phyloP scores from a whole-genome alignment of 2,113 vertebrate species.

The Ariopsis seemanni region DNA sequence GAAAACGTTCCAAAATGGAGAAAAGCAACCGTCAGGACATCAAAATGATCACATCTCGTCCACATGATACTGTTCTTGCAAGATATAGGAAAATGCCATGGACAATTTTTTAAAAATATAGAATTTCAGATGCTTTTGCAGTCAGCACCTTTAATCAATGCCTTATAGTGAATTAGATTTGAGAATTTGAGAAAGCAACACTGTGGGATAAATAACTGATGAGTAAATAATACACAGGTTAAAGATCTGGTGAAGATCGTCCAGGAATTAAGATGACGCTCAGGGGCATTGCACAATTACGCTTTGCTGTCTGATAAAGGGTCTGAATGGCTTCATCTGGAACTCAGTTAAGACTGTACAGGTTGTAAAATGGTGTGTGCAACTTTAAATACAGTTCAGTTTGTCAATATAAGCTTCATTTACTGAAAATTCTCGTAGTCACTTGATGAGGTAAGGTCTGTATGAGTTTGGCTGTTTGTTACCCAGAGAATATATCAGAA shows the following conservation, averaged over 20 bases:
- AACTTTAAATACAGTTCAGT: not conserved
- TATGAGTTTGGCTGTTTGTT: not conserved
- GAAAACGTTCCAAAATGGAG: too few species aligned
- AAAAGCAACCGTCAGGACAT: too few species aligned
- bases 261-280: not conserved
- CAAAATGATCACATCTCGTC: too few species aligned
- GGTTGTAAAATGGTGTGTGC: not conserved
- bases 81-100: too few species aligned
- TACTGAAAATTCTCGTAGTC: not conserved
- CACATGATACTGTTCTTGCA: too few species aligned
- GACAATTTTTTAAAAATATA: too few species aligned
- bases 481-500: not conserved
- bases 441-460: not conserved
- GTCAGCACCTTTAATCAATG: too few species aligned
- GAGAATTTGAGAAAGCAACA: not conserved
- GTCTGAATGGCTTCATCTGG: not conserved
- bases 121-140: too few species aligned
- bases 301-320: not conserved
- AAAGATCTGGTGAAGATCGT: not conserved
- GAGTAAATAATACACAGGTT: not conserved
- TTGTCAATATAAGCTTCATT: too few species aligned
- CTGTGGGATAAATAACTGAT: not conserved
- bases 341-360: not conserved
- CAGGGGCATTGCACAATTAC: not conserved
- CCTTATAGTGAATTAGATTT: not conserved